Percentiles rank a stretch among this genome's conserved stretches.
Conservation (phyloP, 2,888 invertebrate genomes). For the Coremacera marginata region DNA sequence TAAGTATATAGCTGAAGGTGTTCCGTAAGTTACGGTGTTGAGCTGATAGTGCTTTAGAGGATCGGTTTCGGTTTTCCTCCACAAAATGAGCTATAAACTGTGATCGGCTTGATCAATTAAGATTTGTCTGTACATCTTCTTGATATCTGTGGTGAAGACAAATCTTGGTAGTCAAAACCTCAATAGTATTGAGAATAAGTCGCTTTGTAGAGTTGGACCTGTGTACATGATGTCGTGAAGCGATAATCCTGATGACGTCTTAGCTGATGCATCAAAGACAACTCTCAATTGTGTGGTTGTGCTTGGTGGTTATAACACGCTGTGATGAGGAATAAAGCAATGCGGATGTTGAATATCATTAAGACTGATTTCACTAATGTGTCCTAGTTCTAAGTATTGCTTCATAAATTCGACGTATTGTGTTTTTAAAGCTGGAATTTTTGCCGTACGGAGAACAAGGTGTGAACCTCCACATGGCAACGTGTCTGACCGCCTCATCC, state of each 20-base stretch:
- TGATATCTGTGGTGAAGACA: conserved; percentile 2
- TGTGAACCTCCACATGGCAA: too few species aligned
- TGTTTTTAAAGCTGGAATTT: too few species aligned
- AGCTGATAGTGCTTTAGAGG: background rate
- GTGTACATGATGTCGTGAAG: background rate
- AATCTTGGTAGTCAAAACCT: background rate
- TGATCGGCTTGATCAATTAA: background rate
- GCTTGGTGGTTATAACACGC: too few species aligned
- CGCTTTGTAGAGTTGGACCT: background rate
- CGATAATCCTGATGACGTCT: too few species aligned
- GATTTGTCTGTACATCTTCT: conserved; percentile 18
- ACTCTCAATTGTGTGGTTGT: too few species aligned
- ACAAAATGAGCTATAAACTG: background rate
- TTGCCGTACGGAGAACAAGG: too few species aligned
- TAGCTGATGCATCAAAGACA: too few species aligned
- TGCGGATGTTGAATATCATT: too few species aligned
- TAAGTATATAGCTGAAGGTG: too few species aligned
- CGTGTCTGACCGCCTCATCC: too few species aligned
- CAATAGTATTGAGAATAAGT: conserved; percentile 22
- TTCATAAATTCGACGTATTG: conserved; percentile 2
- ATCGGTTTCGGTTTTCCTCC: background rate
- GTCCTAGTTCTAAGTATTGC: background rate
- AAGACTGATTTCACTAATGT: background rate
- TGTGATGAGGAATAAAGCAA: too few species aligned
- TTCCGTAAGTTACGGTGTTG: too few species aligned